phyloP scores from a whole-genome alignment of 2,113 vertebrate genomes.

The Sapajus apella region DNA sequence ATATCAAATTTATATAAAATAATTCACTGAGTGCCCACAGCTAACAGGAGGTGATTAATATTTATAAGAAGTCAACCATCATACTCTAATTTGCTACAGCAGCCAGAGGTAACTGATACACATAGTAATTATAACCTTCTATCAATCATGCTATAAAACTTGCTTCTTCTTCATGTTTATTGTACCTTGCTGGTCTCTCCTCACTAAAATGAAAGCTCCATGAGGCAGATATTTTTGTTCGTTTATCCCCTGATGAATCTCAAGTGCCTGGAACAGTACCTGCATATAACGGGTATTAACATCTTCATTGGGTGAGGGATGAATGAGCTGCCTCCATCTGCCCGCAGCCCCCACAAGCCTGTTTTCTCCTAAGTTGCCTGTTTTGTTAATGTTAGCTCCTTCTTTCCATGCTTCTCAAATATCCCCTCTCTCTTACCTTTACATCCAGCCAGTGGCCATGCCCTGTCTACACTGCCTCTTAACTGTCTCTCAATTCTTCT shows the following conservation, averaged over 20 bases:
- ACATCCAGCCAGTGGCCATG: background rate
- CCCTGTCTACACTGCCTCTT: background rate
- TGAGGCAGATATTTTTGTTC: background rate
- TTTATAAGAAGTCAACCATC: background rate
- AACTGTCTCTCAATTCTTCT: background rate
- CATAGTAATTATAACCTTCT: background rate
- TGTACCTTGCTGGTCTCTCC: background rate
- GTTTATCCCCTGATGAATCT: background rate
- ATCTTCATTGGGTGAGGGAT: background rate
- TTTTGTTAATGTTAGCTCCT: background rate
- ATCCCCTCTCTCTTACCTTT: background rate
- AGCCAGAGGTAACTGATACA: background rate
- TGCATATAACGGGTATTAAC: background rate
- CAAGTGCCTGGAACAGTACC: background rate
- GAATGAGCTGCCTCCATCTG: background rate
- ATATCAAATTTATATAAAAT: background rate
- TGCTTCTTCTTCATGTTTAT: background rate
- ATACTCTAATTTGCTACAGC: background rate
- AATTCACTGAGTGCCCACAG: background rate
- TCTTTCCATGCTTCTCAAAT: background rate
- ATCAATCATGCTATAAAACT: too few relatives aligned
- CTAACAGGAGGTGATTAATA: background rate
- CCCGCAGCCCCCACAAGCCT: rapidly evolving
- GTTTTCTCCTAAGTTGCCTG: background rate
- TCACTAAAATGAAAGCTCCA: background rate